phyloP scores from a whole-genome alignment of 2,113 vertebrate species.

The Tragelaphus imberbis region DNA sequence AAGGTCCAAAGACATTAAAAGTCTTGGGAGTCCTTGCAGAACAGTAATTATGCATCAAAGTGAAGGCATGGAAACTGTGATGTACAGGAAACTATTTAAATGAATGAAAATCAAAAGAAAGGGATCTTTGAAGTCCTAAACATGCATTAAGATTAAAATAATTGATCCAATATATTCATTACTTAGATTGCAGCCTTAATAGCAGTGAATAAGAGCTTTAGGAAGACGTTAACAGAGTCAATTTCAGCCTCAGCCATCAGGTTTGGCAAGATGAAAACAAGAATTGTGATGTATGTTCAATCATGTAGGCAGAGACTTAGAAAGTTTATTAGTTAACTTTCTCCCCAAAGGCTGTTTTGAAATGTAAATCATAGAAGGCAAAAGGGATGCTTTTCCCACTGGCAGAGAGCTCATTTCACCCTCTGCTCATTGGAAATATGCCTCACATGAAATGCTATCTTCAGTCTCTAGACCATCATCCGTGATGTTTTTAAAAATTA shows the following conservation, averaged over 20 bases:
- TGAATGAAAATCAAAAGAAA: constrained; percentile 44
- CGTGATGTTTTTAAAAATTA: neutral
- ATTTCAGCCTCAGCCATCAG: constrained; percentile 65
- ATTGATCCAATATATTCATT: constrained; percentile 80
- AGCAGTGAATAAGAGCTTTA: constrained; percentile 62
- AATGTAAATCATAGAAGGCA: constrained; percentile 34
- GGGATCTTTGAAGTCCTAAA: constrained; percentile 75
- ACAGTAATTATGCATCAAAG: constrained; percentile 78
- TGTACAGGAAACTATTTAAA: constrained; percentile 49
- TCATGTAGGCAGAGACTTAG: constrained; percentile 13
- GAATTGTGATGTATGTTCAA: constrained; percentile 13
- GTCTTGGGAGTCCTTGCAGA: constrained; percentile 32
- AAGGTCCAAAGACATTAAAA: constrained; percentile 71
- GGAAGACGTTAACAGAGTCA: constrained; percentile 73
- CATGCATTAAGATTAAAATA: constrained; percentile 76
- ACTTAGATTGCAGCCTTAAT: constrained; percentile 71
- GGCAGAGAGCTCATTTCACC: neutral
- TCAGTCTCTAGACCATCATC: neutral
- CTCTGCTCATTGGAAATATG: neutral
- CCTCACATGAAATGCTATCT: neutral
- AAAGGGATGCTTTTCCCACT: neutral
- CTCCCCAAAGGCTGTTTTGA: neutral
- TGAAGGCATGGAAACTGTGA: constrained; percentile 58
- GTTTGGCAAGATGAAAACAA: constrained; percentile 55
- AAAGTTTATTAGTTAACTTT: neutral